Evolutionary conservation across 1,140 invertebrate species (phyloP).

Genomic region (Trachymyrmex cornetzi): DNA sequence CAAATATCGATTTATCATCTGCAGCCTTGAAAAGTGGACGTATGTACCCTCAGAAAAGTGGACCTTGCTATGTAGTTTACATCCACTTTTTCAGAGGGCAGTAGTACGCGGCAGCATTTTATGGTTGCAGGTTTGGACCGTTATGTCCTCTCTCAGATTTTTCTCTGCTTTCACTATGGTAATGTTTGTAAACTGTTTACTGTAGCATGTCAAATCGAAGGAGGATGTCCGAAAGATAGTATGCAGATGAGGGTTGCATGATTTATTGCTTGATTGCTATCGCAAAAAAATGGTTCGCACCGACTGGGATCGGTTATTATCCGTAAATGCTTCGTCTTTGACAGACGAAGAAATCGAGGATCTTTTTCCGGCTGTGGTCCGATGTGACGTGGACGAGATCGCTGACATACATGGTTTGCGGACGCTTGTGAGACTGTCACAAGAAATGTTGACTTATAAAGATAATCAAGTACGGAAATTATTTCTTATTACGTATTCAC

Average conservation of each 20-base stretch:
- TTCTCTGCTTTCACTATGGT: too few species aligned
- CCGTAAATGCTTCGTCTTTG: constrained; percentile 87
- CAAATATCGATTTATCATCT: too few species aligned
- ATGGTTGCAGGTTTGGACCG: too few species aligned
- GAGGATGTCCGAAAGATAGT: not conserved
- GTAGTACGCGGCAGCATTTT: too few species aligned
- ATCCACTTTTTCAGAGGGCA: too few species aligned
- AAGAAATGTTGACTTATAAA: constrained; percentile 90
- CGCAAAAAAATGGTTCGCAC: constrained; percentile 84
- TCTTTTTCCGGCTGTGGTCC: constrained; percentile 88
- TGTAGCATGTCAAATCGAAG: constrained; percentile 11
- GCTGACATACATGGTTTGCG: constrained; percentile 87
- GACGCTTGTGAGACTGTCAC: constrained; percentile 87
- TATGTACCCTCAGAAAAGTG: too few species aligned
- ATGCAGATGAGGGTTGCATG: constrained; percentile 25
- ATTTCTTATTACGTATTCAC: not conserved
- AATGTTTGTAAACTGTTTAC: constrained; percentile 5
- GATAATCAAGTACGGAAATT: constrained; percentile 88
- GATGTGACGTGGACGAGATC: constrained; percentile 88
- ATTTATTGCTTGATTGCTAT: constrained; percentile 33
- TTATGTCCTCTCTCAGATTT: too few species aligned
- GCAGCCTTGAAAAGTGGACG: too few species aligned
- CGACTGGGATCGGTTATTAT: constrained; percentile 89
- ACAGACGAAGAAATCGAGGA: constrained; percentile 89
- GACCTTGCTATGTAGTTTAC: too few species aligned